These are phyloP conservation scores for Himalopsyche phryganea DNA, from an alignment of 1,140 invertebrate species.

Conservation along the genomic window DNA sequence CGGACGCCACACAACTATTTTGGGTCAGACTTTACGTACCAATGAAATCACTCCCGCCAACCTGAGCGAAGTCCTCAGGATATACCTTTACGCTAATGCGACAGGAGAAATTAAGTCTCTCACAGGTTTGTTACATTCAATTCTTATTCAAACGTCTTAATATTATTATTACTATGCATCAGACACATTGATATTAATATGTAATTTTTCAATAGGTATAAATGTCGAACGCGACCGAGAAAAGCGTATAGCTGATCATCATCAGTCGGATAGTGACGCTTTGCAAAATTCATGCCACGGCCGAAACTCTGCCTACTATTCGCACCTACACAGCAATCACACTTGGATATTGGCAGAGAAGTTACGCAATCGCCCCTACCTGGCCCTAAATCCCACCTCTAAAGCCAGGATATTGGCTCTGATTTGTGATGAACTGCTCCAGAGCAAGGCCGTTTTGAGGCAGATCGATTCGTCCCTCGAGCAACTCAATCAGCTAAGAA, in stretches of 20 bases:
- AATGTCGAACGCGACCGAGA: conserved; percentile 74
- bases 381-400: conserved; percentile 78
- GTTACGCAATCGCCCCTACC: conserved; percentile 76
- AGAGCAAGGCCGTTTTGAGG: conserved; percentile 82
- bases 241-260: conserved; percentile 73
- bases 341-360: conserved; percentile 67
- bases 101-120: conserved; percentile 80
- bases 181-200: too few relatives aligned
- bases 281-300: conserved; percentile 57
- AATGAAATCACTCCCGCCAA: conserved; percentile 88
- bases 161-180: too few relatives aligned
- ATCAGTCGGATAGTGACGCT: conserved; percentile 67
- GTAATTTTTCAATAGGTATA: conserved; percentile 50
- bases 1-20: conserved; percentile 76
- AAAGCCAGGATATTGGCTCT: conserved; percentile 87
- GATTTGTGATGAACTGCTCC: conserved; percentile 89
- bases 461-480: conserved; percentile 77
- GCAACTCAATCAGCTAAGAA: conserved; percentile 68
- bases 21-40: conserved; percentile 87
- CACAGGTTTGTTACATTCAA: conserved; percentile 56
- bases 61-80: conserved; percentile 86
- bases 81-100: conserved; percentile 84
- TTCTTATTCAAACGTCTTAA: too few relatives aligned
- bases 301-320: conserved; percentile 75
- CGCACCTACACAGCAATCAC: conserved; percentile 68